These are phyloP conservation scores for Hystrix cristata DNA, from an alignment of 2,113 vertebrate genomes.

Conservation along the genomic window DNA sequence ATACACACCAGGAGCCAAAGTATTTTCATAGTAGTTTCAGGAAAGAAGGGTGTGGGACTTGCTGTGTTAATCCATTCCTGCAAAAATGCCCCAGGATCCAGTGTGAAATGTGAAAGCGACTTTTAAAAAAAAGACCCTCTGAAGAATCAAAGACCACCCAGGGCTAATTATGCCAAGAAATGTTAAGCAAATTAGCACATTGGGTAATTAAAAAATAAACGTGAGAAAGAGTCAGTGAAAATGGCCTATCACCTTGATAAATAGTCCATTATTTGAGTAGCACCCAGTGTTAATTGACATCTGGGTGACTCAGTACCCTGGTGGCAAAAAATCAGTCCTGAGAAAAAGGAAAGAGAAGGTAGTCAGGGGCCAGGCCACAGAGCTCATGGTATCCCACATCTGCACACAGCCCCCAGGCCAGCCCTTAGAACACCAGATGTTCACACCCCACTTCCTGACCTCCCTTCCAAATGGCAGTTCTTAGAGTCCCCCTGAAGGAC, in stretches of 20 bases:
- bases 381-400: constrained; percentile 67
- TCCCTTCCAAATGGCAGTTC: constrained; percentile 77
- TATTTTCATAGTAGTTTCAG: constrained; percentile 51
- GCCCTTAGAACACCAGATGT: constrained; percentile 76
- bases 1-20: constrained; percentile 35
- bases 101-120: constrained; percentile 56
- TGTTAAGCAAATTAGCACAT: constrained; percentile 71
- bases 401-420: constrained; percentile 66
- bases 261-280: constrained; percentile 64
- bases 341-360: constrained; percentile 49
- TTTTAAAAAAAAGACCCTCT: constrained; percentile 53
- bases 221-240: constrained; percentile 65
- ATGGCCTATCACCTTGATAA: constrained; percentile 65
- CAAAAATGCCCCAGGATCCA: constrained; percentile 48
- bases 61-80: neutral
- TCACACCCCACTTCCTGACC: constrained; percentile 78
- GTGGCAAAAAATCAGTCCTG: constrained; percentile 50
- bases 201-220: constrained; percentile 76
- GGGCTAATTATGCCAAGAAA: constrained; percentile 65
- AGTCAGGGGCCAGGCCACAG: neutral
- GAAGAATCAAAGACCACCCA: constrained; percentile 63
- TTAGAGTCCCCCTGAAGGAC: constrained; percentile 70
- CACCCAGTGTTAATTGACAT: constrained; percentile 69
- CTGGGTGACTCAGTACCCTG: constrained; percentile 58
- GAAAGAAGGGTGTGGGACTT: neutral